Evolutionary conservation across 2,113 vertebrate genomes (phyloP).

Genomic region (Mungos mungo): DNA sequence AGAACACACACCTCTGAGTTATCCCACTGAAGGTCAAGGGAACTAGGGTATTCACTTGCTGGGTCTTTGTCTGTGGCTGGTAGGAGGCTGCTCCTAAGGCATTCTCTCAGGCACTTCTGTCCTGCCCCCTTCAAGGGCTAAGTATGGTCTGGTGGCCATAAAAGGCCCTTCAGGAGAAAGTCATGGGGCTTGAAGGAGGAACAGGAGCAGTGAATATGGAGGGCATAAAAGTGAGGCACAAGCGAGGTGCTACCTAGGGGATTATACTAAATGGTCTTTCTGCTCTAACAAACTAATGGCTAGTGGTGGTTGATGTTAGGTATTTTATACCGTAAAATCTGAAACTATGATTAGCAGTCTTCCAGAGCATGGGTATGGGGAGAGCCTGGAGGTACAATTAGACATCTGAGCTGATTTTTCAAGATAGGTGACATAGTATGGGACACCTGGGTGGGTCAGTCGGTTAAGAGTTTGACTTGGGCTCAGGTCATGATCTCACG

Average conservation of each 20-base stretch:
- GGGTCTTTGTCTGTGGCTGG: background rate
- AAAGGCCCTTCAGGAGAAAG: background rate
- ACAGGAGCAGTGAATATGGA: background rate
- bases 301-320: background rate
- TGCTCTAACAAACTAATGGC: background rate
- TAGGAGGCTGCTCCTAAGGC: background rate
- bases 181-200: background rate
- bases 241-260: background rate
- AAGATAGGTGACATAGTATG: background rate
- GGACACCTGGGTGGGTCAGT: too few species aligned
- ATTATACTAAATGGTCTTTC: background rate
- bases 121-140: background rate
- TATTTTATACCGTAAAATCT: background rate
- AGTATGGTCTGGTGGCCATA: background rate
- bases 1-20: background rate
- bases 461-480: too few species aligned
- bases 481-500: too few species aligned
- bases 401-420: slow-evolving; percentile 19
- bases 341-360: background rate
- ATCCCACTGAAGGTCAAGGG: background rate
- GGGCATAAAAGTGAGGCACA: background rate
- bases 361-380: background rate
- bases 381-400: background rate
- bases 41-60: background rate
- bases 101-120: background rate